Evolutionary conservation across 2,888 invertebrate genomes (phyloP).

Genomic region (Drosophila sordidula): DNA sequence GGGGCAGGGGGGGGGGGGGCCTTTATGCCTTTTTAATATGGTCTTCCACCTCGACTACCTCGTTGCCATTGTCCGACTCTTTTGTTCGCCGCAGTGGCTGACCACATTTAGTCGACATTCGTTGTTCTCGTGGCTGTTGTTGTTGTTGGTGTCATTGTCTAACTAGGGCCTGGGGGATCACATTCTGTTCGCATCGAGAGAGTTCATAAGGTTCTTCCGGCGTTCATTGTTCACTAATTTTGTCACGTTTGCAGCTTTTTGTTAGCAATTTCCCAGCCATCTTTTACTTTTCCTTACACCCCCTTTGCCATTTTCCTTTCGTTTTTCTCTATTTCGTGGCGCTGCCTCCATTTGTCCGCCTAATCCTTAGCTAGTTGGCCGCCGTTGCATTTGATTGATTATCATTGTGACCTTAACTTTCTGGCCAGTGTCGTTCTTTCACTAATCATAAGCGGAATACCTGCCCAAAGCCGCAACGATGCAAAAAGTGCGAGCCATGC

Average conservation of each 20-base stretch:
- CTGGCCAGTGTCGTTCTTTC: constrained; percentile 14
- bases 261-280: constrained; percentile 53
- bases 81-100: constrained; percentile 74
- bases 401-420: constrained; percentile 12
- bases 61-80: constrained; percentile 64
- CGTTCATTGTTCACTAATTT: constrained; percentile 80
- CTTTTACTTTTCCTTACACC: constrained; percentile 61
- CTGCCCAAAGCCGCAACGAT: constrained; percentile 34
- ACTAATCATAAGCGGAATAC: constrained; percentile 65
- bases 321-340: constrained; percentile 8
- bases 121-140: constrained; percentile 11
- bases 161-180: constrained; percentile 60
- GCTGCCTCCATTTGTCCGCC: constrained; percentile 20
- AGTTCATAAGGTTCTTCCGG: constrained; percentile 73
- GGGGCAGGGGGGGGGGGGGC: constrained; percentile 24
- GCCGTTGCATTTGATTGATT: constrained; percentile 53
- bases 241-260: constrained; percentile 81
- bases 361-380: constrained; percentile 29
- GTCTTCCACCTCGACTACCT: constrained; percentile 68
- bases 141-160: constrained; percentile 46
- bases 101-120: constrained; percentile 74
- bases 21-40: constrained; percentile 66
- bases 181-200: constrained; percentile 60
- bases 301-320: constrained; percentile 3
- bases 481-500: constrained; percentile 26